A percentile compares a stretch with the other conserved stretches of the same genome.
Evolutionary conservation across 2,888 invertebrate genomes (phyloP).

Genomic region (Chironomus riparius): DNA sequence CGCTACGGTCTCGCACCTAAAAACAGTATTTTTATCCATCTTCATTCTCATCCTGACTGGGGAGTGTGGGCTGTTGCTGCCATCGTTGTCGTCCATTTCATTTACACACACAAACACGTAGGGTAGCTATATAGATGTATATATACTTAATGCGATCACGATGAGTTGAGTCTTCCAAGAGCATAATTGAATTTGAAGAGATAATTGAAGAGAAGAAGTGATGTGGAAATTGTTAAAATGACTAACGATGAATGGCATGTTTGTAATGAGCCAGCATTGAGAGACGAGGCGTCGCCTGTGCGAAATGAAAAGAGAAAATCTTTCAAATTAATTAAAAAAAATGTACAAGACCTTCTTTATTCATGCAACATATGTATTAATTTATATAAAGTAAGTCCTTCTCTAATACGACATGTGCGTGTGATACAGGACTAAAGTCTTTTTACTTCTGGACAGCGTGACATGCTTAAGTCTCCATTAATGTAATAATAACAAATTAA

Average conservation of each 20-base stretch:
- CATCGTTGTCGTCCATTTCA: too few species aligned
- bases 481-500: not conserved
- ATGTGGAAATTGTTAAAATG: slow-evolving; percentile 20
- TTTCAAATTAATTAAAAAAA: slow-evolving; percentile 23
- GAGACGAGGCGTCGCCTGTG: slow-evolving; percentile 35
- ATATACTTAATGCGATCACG: slow-evolving; percentile 18
- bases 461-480: not conserved
- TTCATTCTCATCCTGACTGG: too few species aligned
- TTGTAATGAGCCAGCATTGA: slow-evolving; percentile 30
- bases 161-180: slow-evolving; percentile 20
- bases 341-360: not conserved
- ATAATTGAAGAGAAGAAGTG: slow-evolving; percentile 24
- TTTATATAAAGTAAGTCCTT: too few species aligned
- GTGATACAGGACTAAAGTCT: too few species aligned
- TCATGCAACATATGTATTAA: too few species aligned
- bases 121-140: too few species aligned
- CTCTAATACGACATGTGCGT: too few species aligned
- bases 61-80: too few species aligned
- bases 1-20: too few species aligned
- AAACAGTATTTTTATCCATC: too few species aligned
- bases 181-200: slow-evolving; percentile 25
- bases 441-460: not conserved
- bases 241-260: slow-evolving; percentile 26
- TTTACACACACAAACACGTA: too few species aligned
- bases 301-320: slow-evolving; percentile 15